Evolutionary conservation across 2,888 invertebrate species (phyloP), one percentile per base, ranked within the genome.

Genomic region (Antheraea assamensis): DNA sequence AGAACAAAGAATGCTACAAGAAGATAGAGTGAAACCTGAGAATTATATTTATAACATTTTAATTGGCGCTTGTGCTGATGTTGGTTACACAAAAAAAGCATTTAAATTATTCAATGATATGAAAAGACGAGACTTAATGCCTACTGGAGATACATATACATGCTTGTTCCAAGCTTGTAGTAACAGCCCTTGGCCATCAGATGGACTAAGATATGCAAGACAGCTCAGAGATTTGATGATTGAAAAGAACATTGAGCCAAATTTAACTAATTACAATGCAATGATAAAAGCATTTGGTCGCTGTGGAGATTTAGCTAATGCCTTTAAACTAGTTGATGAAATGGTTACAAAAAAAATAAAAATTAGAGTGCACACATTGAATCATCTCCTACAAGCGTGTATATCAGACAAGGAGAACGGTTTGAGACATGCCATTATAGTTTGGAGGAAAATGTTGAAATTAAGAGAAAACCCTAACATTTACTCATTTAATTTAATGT

Each of bases 201-300:
- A 97, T 88, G 98, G 97, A 0, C 87, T 98, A 61, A 92, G 95
- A 72, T 95, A 96, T 85, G 97, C 98, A 0, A 94, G 90, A 31
- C 90, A 96, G 76, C 91, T 99, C 72, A 93, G 96, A 73, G 90
- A 96, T 75, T 90, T 96, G 5, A 97, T 98, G 95, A 87, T 95
- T 71, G 96, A 97, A 80, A 97, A 96, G 81, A 95, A 96, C 13
- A 92, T 96, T 78, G 94, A 96, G 77, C 96, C 97, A 4, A 98
- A 98, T 86, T 88, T 96, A 1, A 96, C 96, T 13, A 98, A 97
- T 84, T 98, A 98, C 84, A 97, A 98, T 94, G 96, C 97, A 4
- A 97, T 99, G 97, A 97, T 99, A 52, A 98, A 98, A 94, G 98
- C 98, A 1, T 99, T 97, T 92, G 98, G 98, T 0, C 95, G 97